Evolutionary conservation across 2,113 vertebrate species (phyloP).

Genomic region (Hymenochirus boettgeri): DNA sequence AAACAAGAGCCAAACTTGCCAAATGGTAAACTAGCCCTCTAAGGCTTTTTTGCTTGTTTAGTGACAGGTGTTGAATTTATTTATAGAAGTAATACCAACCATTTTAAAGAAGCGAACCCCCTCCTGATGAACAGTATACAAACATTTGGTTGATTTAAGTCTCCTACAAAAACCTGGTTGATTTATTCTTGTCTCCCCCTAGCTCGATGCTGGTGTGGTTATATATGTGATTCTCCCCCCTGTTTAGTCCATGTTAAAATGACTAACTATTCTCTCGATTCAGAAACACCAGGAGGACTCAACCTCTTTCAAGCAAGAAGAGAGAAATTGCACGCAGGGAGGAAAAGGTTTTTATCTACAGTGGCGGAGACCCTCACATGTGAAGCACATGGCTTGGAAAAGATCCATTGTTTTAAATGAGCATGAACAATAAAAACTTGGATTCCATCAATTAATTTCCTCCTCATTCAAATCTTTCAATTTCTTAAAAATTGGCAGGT

Average conservation of each 20-base stretch:
- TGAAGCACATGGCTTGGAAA: slow-evolving; percentile 23
- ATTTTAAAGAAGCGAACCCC: too few species aligned
- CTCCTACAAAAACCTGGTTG: slow-evolving; percentile 6
- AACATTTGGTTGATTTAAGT: slow-evolving; percentile 4
- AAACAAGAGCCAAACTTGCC: too few species aligned
- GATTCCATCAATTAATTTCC: neutral
- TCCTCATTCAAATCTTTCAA: slow-evolving; percentile 2
- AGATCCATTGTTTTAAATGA: slow-evolving; percentile 20
- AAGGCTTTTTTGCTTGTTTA: too few species aligned
- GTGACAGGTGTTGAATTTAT: neutral
- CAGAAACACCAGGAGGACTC: slow-evolving; percentile 18
- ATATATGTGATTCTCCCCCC: neutral
- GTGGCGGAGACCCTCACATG: slow-evolving; percentile 5
- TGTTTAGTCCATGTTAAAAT: slow-evolving; percentile 24
- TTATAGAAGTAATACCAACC: too few species aligned
- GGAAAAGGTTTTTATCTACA: slow-evolving; percentile 14
- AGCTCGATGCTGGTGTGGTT: neutral
- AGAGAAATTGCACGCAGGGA: slow-evolving; percentile 20
- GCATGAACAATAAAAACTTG: slow-evolving; percentile 7
- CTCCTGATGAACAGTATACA: neutral
- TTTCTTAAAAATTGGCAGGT: slow-evolving; percentile 4
- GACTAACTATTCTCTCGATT: slow-evolving; percentile 11
- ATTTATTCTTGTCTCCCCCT: slow-evolving; percentile 18
- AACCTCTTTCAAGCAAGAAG: slow-evolving; percentile 23
- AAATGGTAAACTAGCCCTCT: too few species aligned